phyloP scores from a whole-genome alignment of 2,888 invertebrate genomes.

The Heliconius ismenius region DNA sequence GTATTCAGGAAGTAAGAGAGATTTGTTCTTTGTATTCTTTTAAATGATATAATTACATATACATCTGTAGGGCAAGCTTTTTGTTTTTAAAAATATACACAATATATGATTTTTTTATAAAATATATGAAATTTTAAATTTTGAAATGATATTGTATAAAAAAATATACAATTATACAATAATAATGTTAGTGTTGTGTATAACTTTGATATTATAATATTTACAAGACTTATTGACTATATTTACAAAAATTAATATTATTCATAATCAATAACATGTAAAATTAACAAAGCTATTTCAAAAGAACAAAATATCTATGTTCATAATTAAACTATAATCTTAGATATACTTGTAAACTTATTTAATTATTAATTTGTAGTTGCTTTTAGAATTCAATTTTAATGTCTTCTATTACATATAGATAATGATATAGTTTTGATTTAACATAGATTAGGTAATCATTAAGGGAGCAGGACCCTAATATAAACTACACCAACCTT shows the following conservation, averaged over 20 bases:
- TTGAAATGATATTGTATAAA: background rate
- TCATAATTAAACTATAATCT: too few species aligned
- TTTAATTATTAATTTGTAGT: too few species aligned
- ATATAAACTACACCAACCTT: too few species aligned
- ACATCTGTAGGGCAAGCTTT: background rate
- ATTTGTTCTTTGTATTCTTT: constrained; percentile 14
- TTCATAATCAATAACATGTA: background rate
- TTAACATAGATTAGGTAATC: background rate
- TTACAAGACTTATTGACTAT: background rate
- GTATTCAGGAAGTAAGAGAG: constrained; percentile 33
- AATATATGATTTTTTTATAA: background rate
- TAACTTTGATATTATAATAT: background rate
- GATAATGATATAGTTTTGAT: background rate
- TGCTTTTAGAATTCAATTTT: too few species aligned
- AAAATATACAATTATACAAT: background rate
- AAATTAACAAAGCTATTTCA: background rate
- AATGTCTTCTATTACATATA: background rate
- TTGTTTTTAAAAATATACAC: background rate
- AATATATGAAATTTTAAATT: background rate
- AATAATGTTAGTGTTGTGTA: background rate
- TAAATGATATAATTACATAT: background rate
- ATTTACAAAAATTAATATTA: background rate
- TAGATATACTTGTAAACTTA: background rate
- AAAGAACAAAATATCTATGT: background rate
- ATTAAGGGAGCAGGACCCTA: too few species aligned